These are phyloP conservation scores for Anser brachyrhynchus DNA, from an alignment of 2,113 vertebrate species.

Conservation along the genomic window DNA sequence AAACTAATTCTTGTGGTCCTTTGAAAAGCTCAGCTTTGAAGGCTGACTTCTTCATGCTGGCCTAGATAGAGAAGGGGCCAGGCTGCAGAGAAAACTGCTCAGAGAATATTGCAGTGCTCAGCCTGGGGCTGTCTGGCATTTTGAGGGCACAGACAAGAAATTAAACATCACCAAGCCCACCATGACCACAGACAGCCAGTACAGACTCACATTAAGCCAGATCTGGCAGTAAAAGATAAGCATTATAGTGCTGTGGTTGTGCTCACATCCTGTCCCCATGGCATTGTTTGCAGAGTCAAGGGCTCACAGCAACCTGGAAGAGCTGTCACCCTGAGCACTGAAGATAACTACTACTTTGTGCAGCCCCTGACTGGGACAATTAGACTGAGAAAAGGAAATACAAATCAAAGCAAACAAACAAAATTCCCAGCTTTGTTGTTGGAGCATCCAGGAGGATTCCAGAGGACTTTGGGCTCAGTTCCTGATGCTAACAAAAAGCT, in stretches of 20 bases:
- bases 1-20: conserved; percentile 50
- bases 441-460: neutral
- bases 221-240: conserved; percentile 44
- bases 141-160: conserved; percentile 34
- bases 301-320: neutral
- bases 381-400: neutral
- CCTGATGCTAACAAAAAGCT: neutral
- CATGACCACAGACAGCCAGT: neutral
- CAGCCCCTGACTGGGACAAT: neutral
- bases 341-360: neutral
- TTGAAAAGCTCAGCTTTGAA: conserved; percentile 59
- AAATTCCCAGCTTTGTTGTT: neutral
- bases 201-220: neutral
- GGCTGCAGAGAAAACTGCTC: neutral
- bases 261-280: neutral
- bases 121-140: conserved; percentile 49
- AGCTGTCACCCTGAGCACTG: neutral
- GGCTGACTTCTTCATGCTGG: conserved; percentile 17
- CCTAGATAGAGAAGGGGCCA: conserved; percentile 19
- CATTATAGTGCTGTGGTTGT: neutral
- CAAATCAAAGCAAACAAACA: neutral
- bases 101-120: neutral
- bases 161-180: conserved; percentile 15
- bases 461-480: neutral
- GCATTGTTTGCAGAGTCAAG: conserved; percentile 2